Percentiles rank a stretch among this genome's conserved stretches.
phyloP scores from a whole-genome alignment of 1,140 invertebrate genomes.

The Choristoneura fumiferana region DNA sequence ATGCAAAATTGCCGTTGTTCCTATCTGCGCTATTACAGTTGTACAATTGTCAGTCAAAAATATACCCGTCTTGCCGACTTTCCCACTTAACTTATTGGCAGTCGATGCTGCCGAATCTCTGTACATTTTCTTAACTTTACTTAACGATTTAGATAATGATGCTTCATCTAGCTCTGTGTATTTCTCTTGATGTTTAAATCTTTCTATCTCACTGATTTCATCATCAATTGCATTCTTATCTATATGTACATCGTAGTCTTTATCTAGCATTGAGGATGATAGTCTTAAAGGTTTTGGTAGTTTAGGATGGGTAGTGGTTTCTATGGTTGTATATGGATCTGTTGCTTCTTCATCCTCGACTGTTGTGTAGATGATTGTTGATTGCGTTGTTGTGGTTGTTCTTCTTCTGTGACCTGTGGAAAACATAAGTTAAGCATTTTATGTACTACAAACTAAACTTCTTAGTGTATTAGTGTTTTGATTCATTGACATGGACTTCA shows the following conservation, averaged over 20 bases:
- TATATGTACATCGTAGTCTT: conserved; percentile 64
- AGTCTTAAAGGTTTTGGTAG: conserved; percentile 64
- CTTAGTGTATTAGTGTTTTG: no score
- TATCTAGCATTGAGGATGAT: conserved; percentile 45
- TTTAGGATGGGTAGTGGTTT: conserved; percentile 38
- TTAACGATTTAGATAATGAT: conserved; percentile 55
- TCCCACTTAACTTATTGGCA: conserved; percentile 68
- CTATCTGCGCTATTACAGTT: conserved; percentile 80
- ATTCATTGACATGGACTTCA: no score
- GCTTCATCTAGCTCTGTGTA: conserved; percentile 64
- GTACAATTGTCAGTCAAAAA: conserved; percentile 82
- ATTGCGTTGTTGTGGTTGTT: conserved; percentile 64
- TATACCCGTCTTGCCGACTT: conserved; percentile 65
- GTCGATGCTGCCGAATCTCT: conserved; percentile 62
- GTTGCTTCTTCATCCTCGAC: conserved; percentile 43
- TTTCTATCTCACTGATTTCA: conserved; percentile 45
- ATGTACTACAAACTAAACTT: no score
- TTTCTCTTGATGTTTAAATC: conserved; percentile 56
- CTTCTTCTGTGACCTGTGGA: conserved; percentile 68
- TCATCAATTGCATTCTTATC: conserved; percentile 53
- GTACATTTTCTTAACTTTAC: conserved; percentile 75
- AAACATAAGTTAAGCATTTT: conserved; percentile 16
- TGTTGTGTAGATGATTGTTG: conserved; percentile 50
- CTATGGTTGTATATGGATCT: conserved; percentile 45
- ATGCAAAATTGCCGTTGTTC: conserved; percentile 80